Percentiles rank a stretch among this genome's conserved stretches.
Conservation (phyloP, 2,888 invertebrate species). For the Aleiodes leptofemur region DNA sequence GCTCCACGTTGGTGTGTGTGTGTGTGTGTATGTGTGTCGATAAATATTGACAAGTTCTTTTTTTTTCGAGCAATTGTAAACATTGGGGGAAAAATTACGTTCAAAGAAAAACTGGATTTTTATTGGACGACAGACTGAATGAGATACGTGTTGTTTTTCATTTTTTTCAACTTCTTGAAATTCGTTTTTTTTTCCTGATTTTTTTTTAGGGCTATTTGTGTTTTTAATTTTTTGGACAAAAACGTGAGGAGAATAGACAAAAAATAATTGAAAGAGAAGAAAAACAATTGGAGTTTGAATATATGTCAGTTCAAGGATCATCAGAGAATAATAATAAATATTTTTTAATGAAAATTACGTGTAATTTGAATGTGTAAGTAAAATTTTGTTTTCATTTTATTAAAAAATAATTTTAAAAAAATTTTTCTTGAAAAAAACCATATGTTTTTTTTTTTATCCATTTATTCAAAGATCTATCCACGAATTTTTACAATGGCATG, state of each 20-base stretch:
- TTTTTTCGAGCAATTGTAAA: constrained; percentile 26
- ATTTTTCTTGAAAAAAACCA: background rate
- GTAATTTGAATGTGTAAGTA: constrained; percentile 42
- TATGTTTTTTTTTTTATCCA: background rate
- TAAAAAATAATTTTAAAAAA: background rate
- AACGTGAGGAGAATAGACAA: constrained; percentile 38
- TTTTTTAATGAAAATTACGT: constrained; percentile 37
- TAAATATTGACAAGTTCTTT: constrained; percentile 14
- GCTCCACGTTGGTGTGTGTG: background rate
- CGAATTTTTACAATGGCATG: constrained; percentile 44
- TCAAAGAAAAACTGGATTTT: constrained; percentile 6
- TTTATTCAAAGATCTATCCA: background rate
- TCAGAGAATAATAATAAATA: constrained; percentile 23
- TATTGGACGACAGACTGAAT: background rate
- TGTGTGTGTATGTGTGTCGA: background rate
- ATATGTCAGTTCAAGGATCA: constrained; percentile 31
- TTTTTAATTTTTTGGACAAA: too few relatives aligned
- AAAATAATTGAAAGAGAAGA: constrained; percentile 3
- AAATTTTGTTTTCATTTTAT: background rate
- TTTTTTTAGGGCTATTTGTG: background rate
- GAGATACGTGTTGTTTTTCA: background rate
- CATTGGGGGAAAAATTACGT: constrained; percentile 6
- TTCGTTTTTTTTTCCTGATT: background rate
- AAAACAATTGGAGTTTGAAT: constrained; percentile 44
- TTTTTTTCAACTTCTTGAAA: background rate